These are phyloP conservation scores for Athene cunicularia DNA, from an alignment of 2,113 vertebrate genomes.

Conservation along the genomic window DNA sequence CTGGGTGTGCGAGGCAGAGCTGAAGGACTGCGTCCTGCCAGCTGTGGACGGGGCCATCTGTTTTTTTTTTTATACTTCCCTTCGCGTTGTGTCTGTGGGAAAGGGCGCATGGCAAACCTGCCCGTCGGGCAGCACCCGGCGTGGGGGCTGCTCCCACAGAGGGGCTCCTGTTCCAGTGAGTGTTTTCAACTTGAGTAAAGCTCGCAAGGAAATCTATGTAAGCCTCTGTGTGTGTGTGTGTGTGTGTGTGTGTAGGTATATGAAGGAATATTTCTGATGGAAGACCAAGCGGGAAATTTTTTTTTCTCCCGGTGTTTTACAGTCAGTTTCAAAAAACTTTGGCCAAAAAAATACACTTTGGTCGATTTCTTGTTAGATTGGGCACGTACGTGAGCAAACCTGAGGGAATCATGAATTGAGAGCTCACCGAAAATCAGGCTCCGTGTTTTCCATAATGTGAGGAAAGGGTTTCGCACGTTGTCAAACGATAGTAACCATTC, in stretches of 20 bases:
- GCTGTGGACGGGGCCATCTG: background rate
- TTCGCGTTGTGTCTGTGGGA: no score
- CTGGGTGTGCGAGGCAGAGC: background rate
- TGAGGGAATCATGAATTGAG: background rate
- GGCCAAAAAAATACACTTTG: background rate
- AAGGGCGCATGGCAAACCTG: accelerated
- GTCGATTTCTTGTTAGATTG: background rate
- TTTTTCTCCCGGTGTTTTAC: background rate
- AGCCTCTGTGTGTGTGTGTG: no score
- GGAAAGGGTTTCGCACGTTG: background rate
- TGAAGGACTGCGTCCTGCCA: accelerated
- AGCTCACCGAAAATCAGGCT: background rate
- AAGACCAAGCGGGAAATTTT: background rate
- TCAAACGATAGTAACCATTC: background rate
- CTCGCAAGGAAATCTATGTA: accelerated
- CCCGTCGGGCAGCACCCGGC: accelerated
- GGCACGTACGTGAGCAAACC: background rate
- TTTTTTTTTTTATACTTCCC: background rate
- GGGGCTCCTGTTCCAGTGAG: background rate
- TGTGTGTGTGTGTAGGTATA: accelerated
- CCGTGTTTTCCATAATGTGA: background rate
- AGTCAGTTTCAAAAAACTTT: background rate
- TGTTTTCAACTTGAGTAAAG: background rate
- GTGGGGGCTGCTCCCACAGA: background rate
- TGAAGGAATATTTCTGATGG: background rate